Percentiles rank a stretch among this genome's conserved stretches.
Conservation (phyloP, 2,113 vertebrate genomes). For the Ctenodactylus gundi region DNA sequence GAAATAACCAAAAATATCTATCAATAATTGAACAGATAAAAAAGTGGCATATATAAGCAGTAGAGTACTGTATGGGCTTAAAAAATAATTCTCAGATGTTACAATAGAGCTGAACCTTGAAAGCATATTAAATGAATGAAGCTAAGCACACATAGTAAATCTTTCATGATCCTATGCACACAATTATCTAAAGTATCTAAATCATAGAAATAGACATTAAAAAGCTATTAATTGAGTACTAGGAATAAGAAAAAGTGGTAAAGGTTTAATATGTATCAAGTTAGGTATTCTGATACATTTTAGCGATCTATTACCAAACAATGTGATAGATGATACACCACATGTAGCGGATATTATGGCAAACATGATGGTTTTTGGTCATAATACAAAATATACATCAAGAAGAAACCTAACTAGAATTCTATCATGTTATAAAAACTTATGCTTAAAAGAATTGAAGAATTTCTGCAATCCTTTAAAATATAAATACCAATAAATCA, state of each 20-base stretch:
- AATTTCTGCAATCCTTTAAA: no score
- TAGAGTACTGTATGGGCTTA: background rate
- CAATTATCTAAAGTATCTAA: background rate
- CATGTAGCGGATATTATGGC: no score
- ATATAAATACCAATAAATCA: slow-evolving; percentile 14
- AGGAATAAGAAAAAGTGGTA: background rate
- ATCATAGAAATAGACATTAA: background rate
- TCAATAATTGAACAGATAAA: background rate
- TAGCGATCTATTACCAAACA: background rate
- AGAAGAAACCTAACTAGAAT: background rate
- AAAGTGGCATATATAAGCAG: background rate
- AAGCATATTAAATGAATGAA: background rate
- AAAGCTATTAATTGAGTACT: background rate
- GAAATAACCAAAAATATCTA: background rate
- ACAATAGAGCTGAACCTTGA: background rate
- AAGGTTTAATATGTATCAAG: background rate
- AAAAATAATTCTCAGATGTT: background rate
- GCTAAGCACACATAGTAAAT: background rate
- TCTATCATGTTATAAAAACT: background rate
- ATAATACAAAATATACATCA: background rate
- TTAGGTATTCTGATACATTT: background rate
- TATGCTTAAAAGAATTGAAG: background rate
- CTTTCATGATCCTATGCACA: background rate
- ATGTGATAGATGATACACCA: no score
- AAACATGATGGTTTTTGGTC: no score